Percentiles rank a stretch among this genome's conserved stretches.
phyloP scores from a whole-genome alignment of 2,888 invertebrate genomes.

The Trissolcus japonicus region DNA sequence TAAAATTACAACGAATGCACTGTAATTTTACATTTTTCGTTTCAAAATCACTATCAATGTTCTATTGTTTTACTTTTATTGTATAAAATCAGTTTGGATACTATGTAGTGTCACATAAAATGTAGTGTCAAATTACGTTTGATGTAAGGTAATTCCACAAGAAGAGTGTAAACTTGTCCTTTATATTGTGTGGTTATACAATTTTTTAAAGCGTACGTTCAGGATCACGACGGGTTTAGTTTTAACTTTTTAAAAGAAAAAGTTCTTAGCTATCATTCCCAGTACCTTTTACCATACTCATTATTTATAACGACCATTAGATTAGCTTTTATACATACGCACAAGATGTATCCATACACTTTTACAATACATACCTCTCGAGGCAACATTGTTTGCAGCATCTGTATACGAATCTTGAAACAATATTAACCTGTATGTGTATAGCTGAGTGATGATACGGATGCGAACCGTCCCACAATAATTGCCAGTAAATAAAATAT shows the following conservation, averaged over 20 bases:
- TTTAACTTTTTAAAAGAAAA: background rate
- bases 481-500: slow-evolving; percentile 35
- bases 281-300: slow-evolving; percentile 37
- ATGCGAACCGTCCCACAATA: slow-evolving; percentile 32
- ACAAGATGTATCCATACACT: slow-evolving; percentile 48
- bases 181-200: too few relatives aligned
- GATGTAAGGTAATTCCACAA: too few relatives aligned
- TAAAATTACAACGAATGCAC: too few relatives aligned
- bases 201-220: too few relatives aligned
- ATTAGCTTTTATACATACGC: slow-evolving; percentile 35
- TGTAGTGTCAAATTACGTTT: too few relatives aligned
- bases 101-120: too few relatives aligned
- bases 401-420: slow-evolving; percentile 35
- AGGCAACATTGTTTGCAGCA: slow-evolving; percentile 43
- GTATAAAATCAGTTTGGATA: too few relatives aligned
- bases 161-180: too few relatives aligned
- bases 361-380: slow-evolving; percentile 46
- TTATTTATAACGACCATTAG: slow-evolving; percentile 51
- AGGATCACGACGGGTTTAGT: background rate
- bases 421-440: slow-evolving; percentile 21
- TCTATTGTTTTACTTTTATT: too few relatives aligned
- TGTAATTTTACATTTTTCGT: too few relatives aligned
- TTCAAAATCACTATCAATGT: too few relatives aligned
- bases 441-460: slow-evolving; percentile 39
- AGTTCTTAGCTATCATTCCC: background rate